phyloP scores from a whole-genome alignment of 1,140 invertebrate genomes.

The Agrypnia vestita region DNA sequence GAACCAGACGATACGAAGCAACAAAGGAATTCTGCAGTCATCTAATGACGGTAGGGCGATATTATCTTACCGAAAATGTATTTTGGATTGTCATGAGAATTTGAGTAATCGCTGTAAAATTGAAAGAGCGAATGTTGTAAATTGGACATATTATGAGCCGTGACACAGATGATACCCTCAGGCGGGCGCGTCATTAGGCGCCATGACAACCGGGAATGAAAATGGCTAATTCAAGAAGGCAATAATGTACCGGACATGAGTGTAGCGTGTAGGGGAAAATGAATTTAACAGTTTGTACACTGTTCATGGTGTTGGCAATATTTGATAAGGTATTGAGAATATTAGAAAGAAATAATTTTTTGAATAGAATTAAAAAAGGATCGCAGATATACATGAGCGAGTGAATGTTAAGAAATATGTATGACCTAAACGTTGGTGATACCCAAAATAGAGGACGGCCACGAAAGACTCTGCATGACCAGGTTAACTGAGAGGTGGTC shows the following conservation, averaged over 20 bases:
- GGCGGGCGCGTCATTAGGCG: conserved; percentile 6
- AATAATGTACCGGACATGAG: neutral
- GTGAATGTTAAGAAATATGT: no score
- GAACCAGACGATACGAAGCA: neutral
- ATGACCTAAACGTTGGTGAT: no score
- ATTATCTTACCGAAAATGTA: neutral
- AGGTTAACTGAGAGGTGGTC: no score
- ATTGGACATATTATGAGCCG: conserved; percentile 24
- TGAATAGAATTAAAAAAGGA: no score
- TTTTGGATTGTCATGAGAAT: neutral
- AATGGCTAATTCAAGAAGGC: conserved; percentile 15
- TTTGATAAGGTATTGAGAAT: no score
- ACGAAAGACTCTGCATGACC: no score
- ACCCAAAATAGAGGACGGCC: no score
- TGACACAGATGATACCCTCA: conserved; percentile 9
- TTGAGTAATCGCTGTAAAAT: conserved; percentile 25
- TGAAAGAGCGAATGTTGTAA: conserved; percentile 17
- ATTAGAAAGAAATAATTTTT: no score
- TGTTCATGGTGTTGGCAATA: no score
- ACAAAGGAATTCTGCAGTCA: conserved; percentile 28
- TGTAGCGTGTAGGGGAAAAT: neutral
- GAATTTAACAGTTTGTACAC: neutral
- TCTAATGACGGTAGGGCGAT: neutral
- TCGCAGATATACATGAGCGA: no score
- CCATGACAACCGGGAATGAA: conserved; percentile 34